Evolutionary conservation across 2,888 invertebrate species (phyloP).

Genomic region (Ferdinandea cuprea): DNA sequence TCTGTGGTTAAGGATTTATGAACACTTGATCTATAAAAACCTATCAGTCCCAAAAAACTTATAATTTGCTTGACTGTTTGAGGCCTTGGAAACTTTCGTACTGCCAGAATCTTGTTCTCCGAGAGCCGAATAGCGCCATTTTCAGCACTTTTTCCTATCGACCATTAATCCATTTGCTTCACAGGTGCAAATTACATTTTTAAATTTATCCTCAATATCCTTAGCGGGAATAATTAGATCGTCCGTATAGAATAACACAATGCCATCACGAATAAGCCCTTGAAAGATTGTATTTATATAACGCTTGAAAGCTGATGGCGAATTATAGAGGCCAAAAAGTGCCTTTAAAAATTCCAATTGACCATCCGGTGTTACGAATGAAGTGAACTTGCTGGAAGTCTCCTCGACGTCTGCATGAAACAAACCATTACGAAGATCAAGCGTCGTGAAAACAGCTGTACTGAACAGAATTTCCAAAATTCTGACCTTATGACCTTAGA

Average conservation of each 20-base stretch:
- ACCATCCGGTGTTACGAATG: too few relatives aligned
- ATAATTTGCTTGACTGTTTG: too few relatives aligned
- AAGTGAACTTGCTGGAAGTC: too few relatives aligned
- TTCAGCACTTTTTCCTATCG: background rate
- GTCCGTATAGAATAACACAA: background rate
- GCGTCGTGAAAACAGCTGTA: too few relatives aligned
- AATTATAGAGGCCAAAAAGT: background rate
- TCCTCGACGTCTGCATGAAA: background rate
- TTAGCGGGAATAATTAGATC: background rate
- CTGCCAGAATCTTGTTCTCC: background rate
- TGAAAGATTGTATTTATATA: background rate
- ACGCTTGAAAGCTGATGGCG: background rate
- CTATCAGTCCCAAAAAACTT: background rate
- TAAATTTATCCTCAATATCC: background rate
- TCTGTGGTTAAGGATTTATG: too few relatives aligned
- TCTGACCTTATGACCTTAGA: background rate
- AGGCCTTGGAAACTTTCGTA: background rate
- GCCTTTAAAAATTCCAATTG: background rate
- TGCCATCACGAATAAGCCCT: background rate
- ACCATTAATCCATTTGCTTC: background rate
- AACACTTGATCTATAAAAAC: too few relatives aligned
- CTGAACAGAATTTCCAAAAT: background rate
- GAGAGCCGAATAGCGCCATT: background rate
- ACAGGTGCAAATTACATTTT: background rate
- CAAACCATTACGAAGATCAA: background rate